These are phyloP conservation scores for Hippoglossus stenolepis DNA, from an alignment of 2,113 vertebrate species.

Conservation along the genomic window DNA sequence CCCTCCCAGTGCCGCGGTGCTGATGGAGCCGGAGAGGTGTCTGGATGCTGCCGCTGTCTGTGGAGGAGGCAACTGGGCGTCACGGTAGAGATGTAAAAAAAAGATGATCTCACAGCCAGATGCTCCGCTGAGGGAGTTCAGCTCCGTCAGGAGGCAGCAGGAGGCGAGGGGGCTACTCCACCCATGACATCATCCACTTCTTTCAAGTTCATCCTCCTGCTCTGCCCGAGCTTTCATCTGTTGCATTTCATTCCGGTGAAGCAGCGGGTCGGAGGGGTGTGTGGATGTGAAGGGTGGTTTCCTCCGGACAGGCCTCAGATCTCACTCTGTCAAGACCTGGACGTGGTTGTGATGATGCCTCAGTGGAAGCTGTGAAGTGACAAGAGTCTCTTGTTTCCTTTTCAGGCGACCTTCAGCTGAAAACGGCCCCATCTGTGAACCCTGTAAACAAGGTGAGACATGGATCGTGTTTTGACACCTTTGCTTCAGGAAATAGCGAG, in stretches of 20 bases:
- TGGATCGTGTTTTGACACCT: slow-evolving; percentile 8
- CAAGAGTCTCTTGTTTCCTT: background rate
- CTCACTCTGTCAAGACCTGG: background rate
- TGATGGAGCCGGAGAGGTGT: slow-evolving; percentile 17
- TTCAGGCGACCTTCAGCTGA: slow-evolving; percentile 23
- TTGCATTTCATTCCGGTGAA: slow-evolving; percentile 52
- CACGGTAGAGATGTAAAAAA: slow-evolving; percentile 8
- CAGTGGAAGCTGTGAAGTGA: background rate
- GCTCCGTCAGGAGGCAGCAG: slow-evolving; percentile 27
- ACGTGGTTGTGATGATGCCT: background rate
- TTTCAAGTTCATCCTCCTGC: slow-evolving; percentile 68
- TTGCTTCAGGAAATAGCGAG: background rate
- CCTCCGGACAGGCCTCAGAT: background rate
- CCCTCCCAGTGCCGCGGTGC: slow-evolving; percentile 65
- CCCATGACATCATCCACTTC: slow-evolving; percentile 81
- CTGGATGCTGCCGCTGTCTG: slow-evolving; percentile 22
- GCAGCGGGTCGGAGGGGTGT: slow-evolving; percentile 15
- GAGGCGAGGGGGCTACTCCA: slow-evolving; percentile 62
- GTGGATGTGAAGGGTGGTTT: slow-evolving; percentile 4
- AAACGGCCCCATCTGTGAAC: background rate
- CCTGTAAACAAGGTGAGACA: background rate
- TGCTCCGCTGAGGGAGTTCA: slow-evolving; percentile 42
- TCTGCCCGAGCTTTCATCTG: slow-evolving; percentile 65
- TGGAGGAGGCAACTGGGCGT: too few relatives aligned
- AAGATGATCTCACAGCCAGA: background rate